Base-by-base conservation (phyloP, 2,888 invertebrate species). In the Euplagia quadripunctaria region DNA sequence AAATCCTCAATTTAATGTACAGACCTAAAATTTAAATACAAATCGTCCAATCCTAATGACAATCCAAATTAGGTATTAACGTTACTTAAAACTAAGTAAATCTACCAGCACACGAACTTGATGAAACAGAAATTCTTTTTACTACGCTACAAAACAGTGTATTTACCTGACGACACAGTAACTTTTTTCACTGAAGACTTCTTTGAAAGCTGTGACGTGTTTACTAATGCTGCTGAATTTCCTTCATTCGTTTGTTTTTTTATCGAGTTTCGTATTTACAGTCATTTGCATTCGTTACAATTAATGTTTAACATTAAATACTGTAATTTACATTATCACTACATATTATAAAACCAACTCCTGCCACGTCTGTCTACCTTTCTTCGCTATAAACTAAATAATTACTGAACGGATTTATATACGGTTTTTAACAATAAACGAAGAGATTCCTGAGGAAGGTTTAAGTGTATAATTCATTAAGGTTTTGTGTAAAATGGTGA, bases 121-220 rank as follows among this genome's bases (percentile, higher is more conserved):
- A 17, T 31, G 7, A 52, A 12, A 64, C 67, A 70, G 64, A 68
- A 75, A 82, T 79, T 74, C 11, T 79, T 81, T 79, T 78, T 73
- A 73, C 31, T 41, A 66, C 20, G 52, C 46, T 58, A 46, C 74
- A 67, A 82, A 81, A 79, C 74, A 72, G 78, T 73, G 65, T 79
- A 77, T 84, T 82, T 80, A 80, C 78, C 74, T 81, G 74, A 77
- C 49, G 64, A 70, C 55, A 42, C 42, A 11, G 76, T 58, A 84
- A 84, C 75, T 84, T 84, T n/a, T 83, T 66, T 70, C 52, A 68
- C 72, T 76, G 72, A 76, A 81, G 83, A 70, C 76, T 79, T 77
- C 73, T 75, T 83, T 78, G 72, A 78, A 68, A 80, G 73, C 75
- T 73, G 85, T 82, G 81, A 82, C 74, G 70, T 82, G 85, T 76